Percentiles rank a stretch among this genome's conserved stretches.
Conservation (phyloP, 2,888 invertebrate genomes). For the Andricus quercusramuli region DNA sequence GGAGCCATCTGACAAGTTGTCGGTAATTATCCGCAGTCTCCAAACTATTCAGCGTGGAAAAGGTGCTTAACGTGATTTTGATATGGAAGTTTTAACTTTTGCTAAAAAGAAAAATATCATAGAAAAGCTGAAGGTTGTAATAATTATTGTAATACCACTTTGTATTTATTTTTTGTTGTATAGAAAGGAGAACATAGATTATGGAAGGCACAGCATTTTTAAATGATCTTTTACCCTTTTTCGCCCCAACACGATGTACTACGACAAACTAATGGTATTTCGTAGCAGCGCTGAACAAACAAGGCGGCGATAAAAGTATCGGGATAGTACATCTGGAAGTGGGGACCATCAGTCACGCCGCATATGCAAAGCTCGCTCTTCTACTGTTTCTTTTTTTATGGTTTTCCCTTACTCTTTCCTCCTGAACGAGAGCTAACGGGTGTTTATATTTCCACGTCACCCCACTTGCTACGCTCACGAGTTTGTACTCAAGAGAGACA, state of each 20-base stretch:
- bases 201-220: neutral
- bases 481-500: constrained; percentile 49
- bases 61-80: neutral
- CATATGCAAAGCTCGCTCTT: constrained; percentile 73
- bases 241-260: neutral
- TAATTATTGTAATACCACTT: no score
- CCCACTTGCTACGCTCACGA: constrained; percentile 55
- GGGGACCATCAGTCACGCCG: constrained; percentile 77
- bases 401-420: constrained; percentile 44
- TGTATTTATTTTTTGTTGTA: no score
- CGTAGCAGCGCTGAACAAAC: constrained; percentile 74
- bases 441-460: constrained; percentile 50
- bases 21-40: constrained; percentile 10
- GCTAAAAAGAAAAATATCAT: neutral
- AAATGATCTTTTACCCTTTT: neutral
- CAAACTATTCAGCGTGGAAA: neutral
- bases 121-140: neutral
- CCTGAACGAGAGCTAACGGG: constrained; percentile 51
- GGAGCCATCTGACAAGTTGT: constrained; percentile 3
- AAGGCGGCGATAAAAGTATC: constrained; percentile 77
- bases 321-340: constrained; percentile 76
- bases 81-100: neutral
- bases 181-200: neutral
- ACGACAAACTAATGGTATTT: constrained; percentile 49
- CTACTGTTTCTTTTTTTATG: constrained; percentile 52